Percentiles rank a stretch among this genome's conserved stretches.
Evolutionary conservation across 2,113 vertebrate genomes (phyloP).

Genomic region (Narcine bancroftii): DNA sequence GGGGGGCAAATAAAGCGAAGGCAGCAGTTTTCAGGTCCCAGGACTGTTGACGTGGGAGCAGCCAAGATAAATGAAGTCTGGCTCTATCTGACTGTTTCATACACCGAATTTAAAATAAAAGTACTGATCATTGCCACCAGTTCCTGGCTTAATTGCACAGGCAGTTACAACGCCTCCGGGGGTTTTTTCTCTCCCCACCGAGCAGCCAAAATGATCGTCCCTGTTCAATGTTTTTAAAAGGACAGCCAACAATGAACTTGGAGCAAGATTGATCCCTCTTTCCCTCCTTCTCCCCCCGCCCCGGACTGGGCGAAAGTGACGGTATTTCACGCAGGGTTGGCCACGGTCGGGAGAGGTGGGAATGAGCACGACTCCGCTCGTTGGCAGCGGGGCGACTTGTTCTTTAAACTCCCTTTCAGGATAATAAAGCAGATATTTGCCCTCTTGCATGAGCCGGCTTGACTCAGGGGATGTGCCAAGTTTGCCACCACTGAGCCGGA

Average conservation of each 20-base stretch:
- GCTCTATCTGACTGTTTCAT: background rate
- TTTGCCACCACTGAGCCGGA: background rate
- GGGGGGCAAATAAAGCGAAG: background rate
- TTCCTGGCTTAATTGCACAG: background rate
- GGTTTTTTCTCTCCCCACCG: too few species aligned
- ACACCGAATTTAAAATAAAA: background rate
- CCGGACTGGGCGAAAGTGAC: background rate
- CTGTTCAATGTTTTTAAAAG: too few species aligned
- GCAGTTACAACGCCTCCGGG: background rate
- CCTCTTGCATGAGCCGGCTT: background rate
- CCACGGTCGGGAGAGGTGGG: background rate
- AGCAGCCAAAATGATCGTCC: background rate
- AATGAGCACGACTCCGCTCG: too few species aligned
- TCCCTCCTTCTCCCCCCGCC: too few species aligned
- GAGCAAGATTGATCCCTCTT: background rate
- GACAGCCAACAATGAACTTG: too few species aligned
- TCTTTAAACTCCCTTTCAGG: too few species aligned
- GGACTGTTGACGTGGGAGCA: background rate
- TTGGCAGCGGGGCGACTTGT: too few species aligned
- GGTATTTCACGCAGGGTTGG: background rate
- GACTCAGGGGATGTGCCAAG: background rate
- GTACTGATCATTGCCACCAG: background rate
- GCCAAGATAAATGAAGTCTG: background rate
- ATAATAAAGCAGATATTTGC: background rate
- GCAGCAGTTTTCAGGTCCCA: background rate